Percentiles rank a stretch among this genome's conserved stretches.
Evolutionary conservation across 1,140 invertebrate genomes (phyloP).

Genomic region (Trypoxylus dichotomus): DNA sequence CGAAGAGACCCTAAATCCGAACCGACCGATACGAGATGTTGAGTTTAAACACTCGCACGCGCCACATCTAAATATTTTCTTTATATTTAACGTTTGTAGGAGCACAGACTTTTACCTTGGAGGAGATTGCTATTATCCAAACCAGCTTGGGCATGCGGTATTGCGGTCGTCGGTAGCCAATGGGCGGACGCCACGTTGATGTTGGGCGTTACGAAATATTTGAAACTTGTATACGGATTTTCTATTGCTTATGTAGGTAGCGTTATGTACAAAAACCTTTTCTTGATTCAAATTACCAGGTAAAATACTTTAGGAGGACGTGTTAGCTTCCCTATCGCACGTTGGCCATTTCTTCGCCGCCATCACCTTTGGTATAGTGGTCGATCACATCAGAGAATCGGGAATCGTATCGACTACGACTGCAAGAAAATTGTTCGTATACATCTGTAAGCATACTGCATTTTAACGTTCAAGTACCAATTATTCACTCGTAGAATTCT

Average conservation of each 20-base stretch:
- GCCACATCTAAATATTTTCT: neutral
- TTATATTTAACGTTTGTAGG: conserved; percentile 39
- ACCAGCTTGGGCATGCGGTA: conserved; percentile 63
- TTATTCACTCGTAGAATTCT: neutral
- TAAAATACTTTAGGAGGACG: conserved; percentile 56
- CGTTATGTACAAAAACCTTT: no score
- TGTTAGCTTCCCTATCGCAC: conserved; percentile 60
- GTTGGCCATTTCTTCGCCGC: conserved; percentile 63
- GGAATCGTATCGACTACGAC: conserved; percentile 63
- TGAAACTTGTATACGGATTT: conserved; percentile 63
- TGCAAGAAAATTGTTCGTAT: conserved; percentile 62
- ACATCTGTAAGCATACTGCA: conserved; percentile 55
- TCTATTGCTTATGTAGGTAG: conserved; percentile 60
- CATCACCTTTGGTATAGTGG: conserved; percentile 60
- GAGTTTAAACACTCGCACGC: neutral
- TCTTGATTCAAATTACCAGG: no score
- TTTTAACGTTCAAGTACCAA: conserved; percentile 26
- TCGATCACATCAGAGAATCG: conserved; percentile 60
- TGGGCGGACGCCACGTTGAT: conserved; percentile 63
- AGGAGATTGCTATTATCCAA: conserved; percentile 59
- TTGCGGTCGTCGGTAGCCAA: conserved; percentile 63
- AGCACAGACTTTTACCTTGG: conserved; percentile 57
- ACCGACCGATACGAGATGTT: conserved; percentile 51
- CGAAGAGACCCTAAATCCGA: conserved; percentile 58
- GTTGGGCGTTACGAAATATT: conserved; percentile 62